Conservation (phyloP, 2,797 vertebrate genomes). For the Sebastes ruberrimus region DNA sequence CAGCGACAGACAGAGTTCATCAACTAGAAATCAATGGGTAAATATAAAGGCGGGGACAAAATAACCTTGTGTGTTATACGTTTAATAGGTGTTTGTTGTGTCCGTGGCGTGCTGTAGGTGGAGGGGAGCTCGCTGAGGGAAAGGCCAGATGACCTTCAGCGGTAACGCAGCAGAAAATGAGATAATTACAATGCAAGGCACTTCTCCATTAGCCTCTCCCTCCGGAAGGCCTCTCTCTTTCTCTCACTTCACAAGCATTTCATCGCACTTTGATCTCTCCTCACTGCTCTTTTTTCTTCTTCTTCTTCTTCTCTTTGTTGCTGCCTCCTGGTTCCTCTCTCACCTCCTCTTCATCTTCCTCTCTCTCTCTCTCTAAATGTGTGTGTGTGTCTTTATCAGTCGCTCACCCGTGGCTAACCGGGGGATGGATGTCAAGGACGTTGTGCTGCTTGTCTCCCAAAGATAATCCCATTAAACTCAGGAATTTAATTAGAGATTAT, state of each 20-base stretch:
- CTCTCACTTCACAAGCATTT: slow-evolving; percentile 28
- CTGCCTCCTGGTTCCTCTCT: background rate
- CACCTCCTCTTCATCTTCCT: background rate
- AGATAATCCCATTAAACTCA: slow-evolving; percentile 76
- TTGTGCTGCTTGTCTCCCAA: slow-evolving; percentile 62
- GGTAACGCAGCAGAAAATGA: slow-evolving; percentile 50
- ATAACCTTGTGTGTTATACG: background rate
- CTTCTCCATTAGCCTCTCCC: slow-evolving; percentile 10
- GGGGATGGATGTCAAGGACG: slow-evolving; percentile 67
- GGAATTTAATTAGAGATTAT: slow-evolving; percentile 78
- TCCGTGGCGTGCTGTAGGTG: slow-evolving; percentile 1
- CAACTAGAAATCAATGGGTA: background rate
- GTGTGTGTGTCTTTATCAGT: slow-evolving; percentile 28
- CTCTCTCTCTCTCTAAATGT: background rate
- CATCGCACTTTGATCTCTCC: slow-evolving; percentile 17
- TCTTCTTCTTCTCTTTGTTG: slow-evolving; percentile 10
- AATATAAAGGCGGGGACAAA: background rate
- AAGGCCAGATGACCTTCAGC: slow-evolving; percentile 56
- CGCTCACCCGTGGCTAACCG: slow-evolving; percentile 39
- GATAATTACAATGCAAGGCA: slow-evolving; percentile 57
- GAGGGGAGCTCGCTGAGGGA: slow-evolving; percentile 18
- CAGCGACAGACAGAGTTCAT: background rate
- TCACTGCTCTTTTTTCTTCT: background rate
- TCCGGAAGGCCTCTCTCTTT: slow-evolving; percentile 8
- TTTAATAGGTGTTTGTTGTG: slow-evolving; percentile 14